Base-by-base conservation (phyloP, 2,888 invertebrate species). In the Drosophila leonis region DNA sequence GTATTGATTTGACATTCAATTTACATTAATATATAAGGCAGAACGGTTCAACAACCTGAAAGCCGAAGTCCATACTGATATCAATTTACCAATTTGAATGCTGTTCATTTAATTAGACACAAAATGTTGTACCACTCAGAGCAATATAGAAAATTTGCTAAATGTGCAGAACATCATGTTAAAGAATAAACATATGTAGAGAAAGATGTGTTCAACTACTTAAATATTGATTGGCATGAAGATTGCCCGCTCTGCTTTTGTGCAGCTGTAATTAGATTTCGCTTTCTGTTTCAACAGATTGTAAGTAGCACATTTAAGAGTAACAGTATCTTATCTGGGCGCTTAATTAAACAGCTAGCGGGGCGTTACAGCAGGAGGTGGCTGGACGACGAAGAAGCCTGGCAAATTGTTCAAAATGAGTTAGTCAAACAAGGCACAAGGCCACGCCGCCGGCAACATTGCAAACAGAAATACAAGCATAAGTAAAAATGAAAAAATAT, bases 341-440 rank as follows among this genome's bases (percentile, higher is more conserved):
- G 85, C 90, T 66, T 90, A 86, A 86, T 86, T 90, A 86, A 88
- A 86, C 81, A 66, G 41, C 78, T 20, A 31, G 60, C 56, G 51
- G 48, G 46, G 18, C 29, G 41, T 20, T 20, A 33, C 20, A 18
- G 54, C 4, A 18, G 15, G 54, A 10, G 37, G 10, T 24, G 10
- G 33, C 37, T 31, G 20, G 24, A 29, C 24, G 55, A 2, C 8
- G 9, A 15, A 46, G 52, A 51, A 37, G 62, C 52, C 64, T 67
- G 57, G 67, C 74, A 83, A 90, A 88, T 88, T 86, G 81, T 86
- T 86, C 72, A 87, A 90, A 90, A 90, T 90, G 80, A 86, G 90
- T 86, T 87, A 90, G 88, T 84, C 82, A 85, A 87, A 90, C 78
- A 77, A 73, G 80, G 73, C 90, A 55, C 90, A 87, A 87, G 86